These are phyloP conservation scores for Scaptomyza parva DNA, from an alignment of 2,888 invertebrate genomes.

Conservation along the genomic window DNA sequence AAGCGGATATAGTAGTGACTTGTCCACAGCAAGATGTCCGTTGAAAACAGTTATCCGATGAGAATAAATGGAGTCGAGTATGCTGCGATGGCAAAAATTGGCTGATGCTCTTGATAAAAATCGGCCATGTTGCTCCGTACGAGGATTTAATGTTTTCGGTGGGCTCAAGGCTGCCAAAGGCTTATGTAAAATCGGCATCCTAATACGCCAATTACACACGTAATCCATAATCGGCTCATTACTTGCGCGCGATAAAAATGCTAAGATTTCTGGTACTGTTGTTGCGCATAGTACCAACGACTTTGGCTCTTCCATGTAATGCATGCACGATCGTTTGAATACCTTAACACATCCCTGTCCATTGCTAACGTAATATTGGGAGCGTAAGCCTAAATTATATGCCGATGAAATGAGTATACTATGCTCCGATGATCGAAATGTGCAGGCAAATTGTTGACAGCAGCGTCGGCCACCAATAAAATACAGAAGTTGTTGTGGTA, in stretches of 20 bases:
- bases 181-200: conserved; percentile 12
- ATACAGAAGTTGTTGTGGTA: conserved; percentile 63
- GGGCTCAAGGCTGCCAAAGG: conserved; percentile 6
- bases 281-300: conserved; percentile 21
- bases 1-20: conserved; percentile 49
- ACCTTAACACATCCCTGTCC: conserved; percentile 56
- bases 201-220: background rate
- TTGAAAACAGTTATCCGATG: conserved; percentile 49
- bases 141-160: background rate
- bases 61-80: conserved; percentile 38
- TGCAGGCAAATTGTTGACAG: conserved; percentile 61
- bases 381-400: conserved; percentile 42
- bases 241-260: conserved; percentile 21
- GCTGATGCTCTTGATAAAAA: conserved; percentile 11
- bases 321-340: conserved; percentile 54
- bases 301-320: conserved; percentile 60
- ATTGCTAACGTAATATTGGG: conserved; percentile 23
- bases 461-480: conserved; percentile 67
- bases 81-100: background rate
- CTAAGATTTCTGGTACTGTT: conserved; percentile 29
- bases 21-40: conserved; percentile 46
- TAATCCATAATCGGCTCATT: conserved; percentile 20
- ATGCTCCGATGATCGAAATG: conserved; percentile 52
- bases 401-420: conserved; percentile 26
- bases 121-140: conserved; percentile 8